Evolutionary conservation across 2,888 invertebrate genomes (phyloP), one percentile per base, ranked within the genome.

Genomic region (Trachelus stipa): DNA sequence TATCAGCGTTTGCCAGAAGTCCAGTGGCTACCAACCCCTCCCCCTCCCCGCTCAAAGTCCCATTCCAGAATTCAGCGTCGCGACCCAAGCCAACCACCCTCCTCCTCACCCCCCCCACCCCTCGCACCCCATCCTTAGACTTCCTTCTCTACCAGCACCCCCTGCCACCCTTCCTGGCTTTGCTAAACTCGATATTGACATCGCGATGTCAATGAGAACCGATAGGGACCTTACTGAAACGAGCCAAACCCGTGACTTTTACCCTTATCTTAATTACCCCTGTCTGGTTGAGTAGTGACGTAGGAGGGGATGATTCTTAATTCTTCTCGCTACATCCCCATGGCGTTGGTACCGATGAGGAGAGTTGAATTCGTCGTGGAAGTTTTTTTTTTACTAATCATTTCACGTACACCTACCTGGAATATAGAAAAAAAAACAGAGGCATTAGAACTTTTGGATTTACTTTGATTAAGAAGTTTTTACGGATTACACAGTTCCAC

Each of bases 1-100:
- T 91, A 91, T 91, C 91, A 89, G 90, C 87, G 85, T 85, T 86
- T 84, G 83, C 88, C 90, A 89, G 89, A 75, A 76, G 71, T 71
- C 71, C 71, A 33, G 33, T 56, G 23, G 56, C 56, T 56, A 56
- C 23, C 56, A 56, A 23, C 23, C 23, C 40, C 15, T 9, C 23
- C 12, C 1, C 4, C 15, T 1, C 69, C 69, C 30, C 15, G 9
- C 56, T 56, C 9, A 56, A 56, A 56, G 56, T 56, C 56, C 23
- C 56, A 56, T 56, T 56, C 56, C 56, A 56, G 56, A 56, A 56
- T 56, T 56, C 71, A 71, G 23, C 71, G 71, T 33, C 30, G 31
- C 31, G 31, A 23, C 68, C 31, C 76, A 12, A 31, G 31, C 69
- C 34, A 12, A 33, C 75, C 31, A 1, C 37, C 75, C n/a, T n/a